phyloP scores from a whole-genome alignment of 2,113 vertebrate species.

The Oenanthe oenanthe region DNA sequence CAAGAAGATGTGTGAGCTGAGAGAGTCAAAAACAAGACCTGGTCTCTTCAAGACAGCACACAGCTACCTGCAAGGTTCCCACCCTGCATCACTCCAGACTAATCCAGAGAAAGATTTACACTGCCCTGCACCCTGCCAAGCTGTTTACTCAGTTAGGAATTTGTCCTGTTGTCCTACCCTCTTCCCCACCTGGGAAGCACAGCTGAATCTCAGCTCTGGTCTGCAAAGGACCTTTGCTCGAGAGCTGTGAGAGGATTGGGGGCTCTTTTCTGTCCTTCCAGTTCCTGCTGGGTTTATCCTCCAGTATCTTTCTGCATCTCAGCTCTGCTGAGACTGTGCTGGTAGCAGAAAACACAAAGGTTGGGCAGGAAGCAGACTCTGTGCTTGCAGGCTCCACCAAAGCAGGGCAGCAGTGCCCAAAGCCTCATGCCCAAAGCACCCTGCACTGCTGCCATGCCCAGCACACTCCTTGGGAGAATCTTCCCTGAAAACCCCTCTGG shows the following conservation, averaged over 20 bases:
- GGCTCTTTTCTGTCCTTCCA: background rate
- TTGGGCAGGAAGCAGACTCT: background rate
- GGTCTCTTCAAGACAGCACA: background rate
- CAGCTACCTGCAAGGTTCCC: background rate
- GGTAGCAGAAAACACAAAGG: background rate
- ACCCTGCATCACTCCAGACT: background rate
- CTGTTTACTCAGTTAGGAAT: background rate
- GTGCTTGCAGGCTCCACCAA: background rate
- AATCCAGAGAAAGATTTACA: background rate
- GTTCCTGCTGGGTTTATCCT: background rate
- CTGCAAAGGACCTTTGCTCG: background rate
- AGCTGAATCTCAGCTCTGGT: background rate
- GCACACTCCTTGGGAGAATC: background rate
- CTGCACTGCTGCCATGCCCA: background rate
- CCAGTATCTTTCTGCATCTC: background rate
- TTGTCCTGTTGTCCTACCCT: background rate
- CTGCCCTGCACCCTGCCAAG: background rate
- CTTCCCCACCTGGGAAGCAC: background rate
- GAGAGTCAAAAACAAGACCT: background rate
- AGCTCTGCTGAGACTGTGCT: background rate
- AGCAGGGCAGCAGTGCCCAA: fast-evolving
- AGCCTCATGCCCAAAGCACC: background rate
- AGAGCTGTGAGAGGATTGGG: background rate
- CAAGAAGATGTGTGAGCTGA: background rate
- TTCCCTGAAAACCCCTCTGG: background rate